Evolutionary conservation across 2,797 vertebrate genomes (phyloP).

Genomic region (Peromyscus eremicus): DNA sequence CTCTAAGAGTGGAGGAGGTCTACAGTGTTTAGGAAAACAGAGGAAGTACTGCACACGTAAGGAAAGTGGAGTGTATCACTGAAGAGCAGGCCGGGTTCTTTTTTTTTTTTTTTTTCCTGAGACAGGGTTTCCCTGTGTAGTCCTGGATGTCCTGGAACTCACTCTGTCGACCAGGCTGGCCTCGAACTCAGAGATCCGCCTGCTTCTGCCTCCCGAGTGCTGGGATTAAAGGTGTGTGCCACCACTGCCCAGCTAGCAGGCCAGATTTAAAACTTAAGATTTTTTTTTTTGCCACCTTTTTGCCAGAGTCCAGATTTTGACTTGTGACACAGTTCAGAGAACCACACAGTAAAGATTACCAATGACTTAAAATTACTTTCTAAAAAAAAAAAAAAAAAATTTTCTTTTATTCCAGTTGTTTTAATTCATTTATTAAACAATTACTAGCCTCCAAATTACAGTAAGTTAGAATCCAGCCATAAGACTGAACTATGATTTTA

Average conservation of each 20-base stretch:
- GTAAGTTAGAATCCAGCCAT: conserved; percentile 32
- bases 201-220: background rate
- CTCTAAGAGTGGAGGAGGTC: background rate
- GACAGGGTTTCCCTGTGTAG: background rate
- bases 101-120: background rate
- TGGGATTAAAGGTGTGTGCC: background rate
- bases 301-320: background rate
- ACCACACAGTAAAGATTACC: background rate
- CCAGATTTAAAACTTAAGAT: background rate
- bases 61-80: background rate
- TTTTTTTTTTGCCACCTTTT: background rate
- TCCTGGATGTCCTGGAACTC: background rate
- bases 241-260: background rate
- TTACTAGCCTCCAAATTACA: conserved; percentile 4
- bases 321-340: background rate
- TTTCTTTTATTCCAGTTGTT: background rate
- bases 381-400: background rate
- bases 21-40: background rate
- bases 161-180: too few relatives aligned
- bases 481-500: background rate
- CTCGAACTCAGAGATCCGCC: too few relatives aligned
- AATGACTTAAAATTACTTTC: background rate
- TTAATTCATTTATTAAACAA: conserved; percentile 11
- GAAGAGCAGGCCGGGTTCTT: background rate
- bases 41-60: background rate